phyloP scores from a whole-genome alignment of 30 jellyfish, hydroid and myxozoan species.

The Turritopsis dohrnii region DNA sequence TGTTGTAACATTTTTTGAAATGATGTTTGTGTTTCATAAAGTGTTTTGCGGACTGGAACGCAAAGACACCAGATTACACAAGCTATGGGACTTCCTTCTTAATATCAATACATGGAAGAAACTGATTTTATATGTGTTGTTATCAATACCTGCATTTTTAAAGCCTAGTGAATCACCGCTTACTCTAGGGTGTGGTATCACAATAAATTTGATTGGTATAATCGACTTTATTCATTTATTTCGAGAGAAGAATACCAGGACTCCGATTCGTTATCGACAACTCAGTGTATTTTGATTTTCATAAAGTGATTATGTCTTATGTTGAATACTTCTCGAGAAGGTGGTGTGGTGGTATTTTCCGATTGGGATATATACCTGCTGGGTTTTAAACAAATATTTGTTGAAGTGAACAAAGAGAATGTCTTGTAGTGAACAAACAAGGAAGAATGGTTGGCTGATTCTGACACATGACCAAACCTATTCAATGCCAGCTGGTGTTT shows the following conservation, averaged over 20 bases:
- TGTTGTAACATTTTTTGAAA: conserved; percentile 26
- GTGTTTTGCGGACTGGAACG: conserved; percentile 19
- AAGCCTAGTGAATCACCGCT: conserved; percentile 27
- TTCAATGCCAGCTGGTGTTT: no score
- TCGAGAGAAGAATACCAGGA: conserved; percentile 18
- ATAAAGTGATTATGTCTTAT: no score
- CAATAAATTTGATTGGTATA: conserved; percentile 25
- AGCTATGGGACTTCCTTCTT: conserved; percentile 23
- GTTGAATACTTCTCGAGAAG: no score
- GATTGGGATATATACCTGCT: no score
- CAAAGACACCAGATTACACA: conserved; percentile 24
- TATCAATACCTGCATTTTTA: conserved; percentile 28
- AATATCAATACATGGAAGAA: conserved; percentile 30
- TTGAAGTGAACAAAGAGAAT: no score
- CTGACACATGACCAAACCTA: no score
- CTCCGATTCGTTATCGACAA: conserved; percentile 30
- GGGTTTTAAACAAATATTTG: no score
- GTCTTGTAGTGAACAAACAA: no score
- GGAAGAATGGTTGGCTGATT: no score
- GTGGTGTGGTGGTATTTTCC: no score
- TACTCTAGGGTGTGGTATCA: conserved; percentile 32
- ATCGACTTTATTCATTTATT: conserved; percentile 25
- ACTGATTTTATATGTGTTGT: conserved; percentile 13
- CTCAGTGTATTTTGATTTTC: conserved; percentile 19
- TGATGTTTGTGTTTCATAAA: conserved; percentile 9